Evolutionary conservation across 2,113 vertebrate species (phyloP).

Genomic region (Rhipidura dahli): DNA sequence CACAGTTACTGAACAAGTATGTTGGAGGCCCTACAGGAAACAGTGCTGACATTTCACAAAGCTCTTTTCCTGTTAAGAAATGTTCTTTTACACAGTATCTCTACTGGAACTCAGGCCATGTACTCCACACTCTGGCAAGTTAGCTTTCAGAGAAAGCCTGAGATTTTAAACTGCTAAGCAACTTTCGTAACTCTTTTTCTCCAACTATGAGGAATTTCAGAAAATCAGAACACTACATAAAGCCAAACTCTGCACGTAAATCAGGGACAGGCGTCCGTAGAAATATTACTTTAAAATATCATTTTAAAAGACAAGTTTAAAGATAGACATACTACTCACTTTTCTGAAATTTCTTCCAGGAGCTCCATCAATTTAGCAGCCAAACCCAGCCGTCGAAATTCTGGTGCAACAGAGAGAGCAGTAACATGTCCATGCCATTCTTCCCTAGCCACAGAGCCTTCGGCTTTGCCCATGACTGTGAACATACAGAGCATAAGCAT

Average conservation of each 20-base stretch:
- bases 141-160: background rate
- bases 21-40: background rate
- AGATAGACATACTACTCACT: slow-evolving; percentile 62
- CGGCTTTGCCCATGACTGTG: slow-evolving; percentile 95
- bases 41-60: rapidly evolving
- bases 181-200: background rate
- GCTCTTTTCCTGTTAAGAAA: background rate
- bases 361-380: slow-evolving; percentile 97
- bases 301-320: background rate
- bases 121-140: background rate
- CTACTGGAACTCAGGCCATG: background rate
- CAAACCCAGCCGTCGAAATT: slow-evolving; percentile 91
- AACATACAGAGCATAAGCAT: background rate
- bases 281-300: background rate
- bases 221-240: background rate
- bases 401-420: slow-evolving; percentile 90
- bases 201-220: background rate
- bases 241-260: background rate
- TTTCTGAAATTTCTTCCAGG: slow-evolving; percentile 95
- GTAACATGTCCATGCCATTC: slow-evolving; percentile 97
- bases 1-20: background rate
- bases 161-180: background rate
- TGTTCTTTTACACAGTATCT: background rate
- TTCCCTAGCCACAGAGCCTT: slow-evolving; percentile 92
- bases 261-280: background rate